Base-by-base conservation (phyloP, 2,113 vertebrate species). In the Orientallactaga bullata region DNA sequence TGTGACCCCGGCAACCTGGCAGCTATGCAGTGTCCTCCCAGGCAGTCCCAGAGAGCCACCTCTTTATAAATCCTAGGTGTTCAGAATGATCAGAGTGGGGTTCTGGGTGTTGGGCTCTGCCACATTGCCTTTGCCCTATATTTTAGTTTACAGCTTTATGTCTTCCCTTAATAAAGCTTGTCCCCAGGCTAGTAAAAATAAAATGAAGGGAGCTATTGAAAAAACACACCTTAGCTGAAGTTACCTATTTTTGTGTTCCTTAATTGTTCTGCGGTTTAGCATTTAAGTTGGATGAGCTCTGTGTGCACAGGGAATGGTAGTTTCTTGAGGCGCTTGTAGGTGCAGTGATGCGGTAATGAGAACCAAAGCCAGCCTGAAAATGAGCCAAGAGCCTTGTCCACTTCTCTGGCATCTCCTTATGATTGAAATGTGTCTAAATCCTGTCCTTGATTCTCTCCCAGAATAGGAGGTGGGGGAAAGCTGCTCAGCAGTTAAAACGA, bases 91-190 rank as follows among this genome's bases (percentile, higher is more conserved):
- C 81, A 30, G 18, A 65, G 12, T 9, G 58, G 21, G 2, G 37
- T 13, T 86, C 55, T 72, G 42, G 39, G 42, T 79, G 32, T 20
- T 12, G 30, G 23, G 42, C 47, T 88, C 76, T 76, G 15, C 11
- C 13, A 47, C 8, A 7, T 72, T 61, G 42, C 24, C 12, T n/a
- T 74, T 68, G 39, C 26, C 37, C 69, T 93, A 76, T 76, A 24
- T 51, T 66, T 77, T 78, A 39, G 8, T 3, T 95, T 65, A 28
- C 24, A 85, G 66, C 66, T 92, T 60, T 66, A 9, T 84, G 9
- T 87, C 77, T 88, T 37, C 81, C 73, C 95, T 95, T 88, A 86
- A 79, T 94, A 72, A 89, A 15, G 5, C 7, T 94, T 95, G 68
- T 28, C 20, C 18, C 66, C 71, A 81, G 84, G 55, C 42, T 71